These are phyloP conservation scores for Mystacornis crossleyi DNA, from an alignment of 2,113 vertebrate genomes.

Conservation along the genomic window DNA sequence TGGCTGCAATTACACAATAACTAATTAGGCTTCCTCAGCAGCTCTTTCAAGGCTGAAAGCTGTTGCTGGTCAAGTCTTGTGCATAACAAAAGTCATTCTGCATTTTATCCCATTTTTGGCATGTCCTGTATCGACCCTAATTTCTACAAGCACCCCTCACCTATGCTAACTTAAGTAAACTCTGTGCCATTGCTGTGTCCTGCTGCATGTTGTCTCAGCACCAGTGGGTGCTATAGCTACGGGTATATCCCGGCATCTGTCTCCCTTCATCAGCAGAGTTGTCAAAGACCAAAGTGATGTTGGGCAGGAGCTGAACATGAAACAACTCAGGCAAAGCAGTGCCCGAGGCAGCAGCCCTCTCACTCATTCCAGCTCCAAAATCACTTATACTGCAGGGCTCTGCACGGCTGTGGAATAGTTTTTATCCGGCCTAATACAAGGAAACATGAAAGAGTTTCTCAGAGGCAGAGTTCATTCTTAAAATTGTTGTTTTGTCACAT, in stretches of 20 bases:
- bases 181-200: not conserved
- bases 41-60: not conserved
- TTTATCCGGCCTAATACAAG: not conserved
- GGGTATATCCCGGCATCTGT: not conserved
- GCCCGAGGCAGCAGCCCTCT: not conserved
- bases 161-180: not conserved
- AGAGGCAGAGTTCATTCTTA: not conserved
- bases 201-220: conserved; percentile 47
- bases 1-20: not conserved
- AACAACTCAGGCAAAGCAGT: accelerated
- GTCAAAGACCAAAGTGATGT: not conserved
- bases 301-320: not conserved
- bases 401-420: not conserved
- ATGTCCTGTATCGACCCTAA: not conserved
- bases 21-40: not conserved
- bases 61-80: not conserved
- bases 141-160: not conserved
- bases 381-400: not conserved
- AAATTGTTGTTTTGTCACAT: not conserved
- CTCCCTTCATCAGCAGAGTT: not conserved
- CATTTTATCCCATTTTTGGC: not conserved
- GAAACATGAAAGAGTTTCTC: not conserved
- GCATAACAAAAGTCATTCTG: not conserved
- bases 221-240: conserved; percentile 58
- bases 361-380: not conserved